Base-by-base conservation (phyloP, 2,113 vertebrate species). In the Semnopithecus entellus region DNA sequence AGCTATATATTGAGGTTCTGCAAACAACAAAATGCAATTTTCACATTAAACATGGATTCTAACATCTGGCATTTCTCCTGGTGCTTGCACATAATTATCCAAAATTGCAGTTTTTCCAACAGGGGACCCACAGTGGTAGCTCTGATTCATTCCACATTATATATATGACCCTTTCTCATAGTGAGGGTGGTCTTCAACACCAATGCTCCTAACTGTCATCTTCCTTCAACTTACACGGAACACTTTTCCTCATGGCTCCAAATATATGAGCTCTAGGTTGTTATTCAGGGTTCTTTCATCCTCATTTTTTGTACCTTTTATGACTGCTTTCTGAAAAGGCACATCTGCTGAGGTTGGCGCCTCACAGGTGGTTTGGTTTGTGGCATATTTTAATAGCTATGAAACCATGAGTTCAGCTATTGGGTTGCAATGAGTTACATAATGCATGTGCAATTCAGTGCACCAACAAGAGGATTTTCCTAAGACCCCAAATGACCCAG, bases 361-460 rank as follows among this genome's bases (percentile, higher is more conserved):
- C 93, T 98, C 95, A 93, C 96, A 95, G 98, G 97, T 98, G 97
- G 97, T 97, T 98, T 98, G 97, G 97, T 97, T 96, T 98, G 97
- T 75, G 97, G 96, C 50, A 50, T 96, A 79, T 96, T 98, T 97
- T 97, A 97, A 97, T 97, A 96, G 96, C 90, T 90, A 85, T 52
- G 87, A 96, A 95, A 88, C 95, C 92, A 96, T 83, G 90, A 96
- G 50, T 57, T 96, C 95, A 88, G 95, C 88, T 97, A 93, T 88
- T 96, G 90, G 95, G 59, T 97, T 97, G 90, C 78, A 72, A 38
- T n/a, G 87, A 78, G 85, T 98, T 98, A 93, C 90, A 95, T 95
- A 98, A 97, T 70, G 76, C 81, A 93, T 95, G 76, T 95, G 80
- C 40, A 78, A 90, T 90, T 80, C 75, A 85, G 43, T 38, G 93